Evolutionary conservation across 2,113 vertebrate species (phyloP).

Genomic region (Lophochroa leadbeateri): DNA sequence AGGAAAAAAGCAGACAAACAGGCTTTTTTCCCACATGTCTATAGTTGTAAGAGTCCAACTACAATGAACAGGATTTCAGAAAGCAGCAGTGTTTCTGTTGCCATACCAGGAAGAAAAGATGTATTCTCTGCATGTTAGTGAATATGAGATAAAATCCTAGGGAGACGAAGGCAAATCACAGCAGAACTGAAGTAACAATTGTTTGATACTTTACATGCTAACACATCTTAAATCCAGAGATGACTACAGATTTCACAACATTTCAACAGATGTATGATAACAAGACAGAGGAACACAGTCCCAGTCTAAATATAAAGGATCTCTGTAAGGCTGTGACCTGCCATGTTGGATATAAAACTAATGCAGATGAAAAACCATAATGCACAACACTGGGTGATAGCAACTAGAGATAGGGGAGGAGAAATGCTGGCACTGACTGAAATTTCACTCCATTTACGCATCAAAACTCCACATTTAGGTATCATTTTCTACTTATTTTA

Average conservation of each 20-base stretch:
- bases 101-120: constrained; percentile 3
- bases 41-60: not conserved
- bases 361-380: not conserved
- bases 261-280: not conserved
- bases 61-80: constrained; percentile 5
- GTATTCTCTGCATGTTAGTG: constrained; percentile 22
- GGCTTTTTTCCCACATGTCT: not conserved
- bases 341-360: not conserved
- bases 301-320: not conserved
- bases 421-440: not conserved
- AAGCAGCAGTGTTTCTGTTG: not conserved
- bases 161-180: not conserved
- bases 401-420: not conserved
- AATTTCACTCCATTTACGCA: not conserved
- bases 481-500: not conserved
- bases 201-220: not conserved
- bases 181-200: not conserved
- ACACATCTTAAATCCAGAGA: not conserved
- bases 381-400: accelerated
- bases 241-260: not conserved
- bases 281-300: not conserved
- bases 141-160: constrained; percentile 1
- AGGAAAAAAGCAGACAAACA: not conserved
- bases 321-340: not conserved
- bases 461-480: not conserved